A percentile compares a stretch with the other conserved stretches of the same genome.
Conservation (phyloP, 1,140 invertebrate species). For the Trachymyrmex cornetzi region DNA sequence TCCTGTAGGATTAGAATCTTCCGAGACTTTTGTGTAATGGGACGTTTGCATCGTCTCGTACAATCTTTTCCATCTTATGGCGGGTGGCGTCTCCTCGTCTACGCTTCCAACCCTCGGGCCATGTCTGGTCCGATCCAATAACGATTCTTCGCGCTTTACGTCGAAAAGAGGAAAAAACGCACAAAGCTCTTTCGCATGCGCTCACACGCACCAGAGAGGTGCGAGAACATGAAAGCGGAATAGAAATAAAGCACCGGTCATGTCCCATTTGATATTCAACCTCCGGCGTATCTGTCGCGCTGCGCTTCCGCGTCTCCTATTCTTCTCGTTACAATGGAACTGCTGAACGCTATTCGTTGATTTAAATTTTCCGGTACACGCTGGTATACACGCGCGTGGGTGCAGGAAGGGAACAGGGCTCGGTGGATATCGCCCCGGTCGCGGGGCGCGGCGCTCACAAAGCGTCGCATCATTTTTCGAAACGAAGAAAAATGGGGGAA, state of each 20-base stretch:
- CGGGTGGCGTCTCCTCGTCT: neutral
- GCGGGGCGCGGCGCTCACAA: constrained; percentile 19
- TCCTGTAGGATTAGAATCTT: constrained; percentile 4
- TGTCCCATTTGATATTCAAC: constrained; percentile 79
- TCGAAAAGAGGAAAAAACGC: neutral
- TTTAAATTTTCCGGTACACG: constrained; percentile 80
- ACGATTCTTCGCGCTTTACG: constrained; percentile 10
- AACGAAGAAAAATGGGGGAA: constrained; percentile 49
- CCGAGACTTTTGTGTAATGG: constrained; percentile 22
- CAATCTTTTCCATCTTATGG: constrained; percentile 31
- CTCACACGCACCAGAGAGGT: constrained; percentile 19
- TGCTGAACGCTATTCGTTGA: constrained; percentile 78
- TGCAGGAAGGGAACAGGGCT: neutral
- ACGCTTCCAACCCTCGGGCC: neutral
- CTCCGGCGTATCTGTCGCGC: constrained; percentile 77
- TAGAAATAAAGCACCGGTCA: constrained; percentile 76
- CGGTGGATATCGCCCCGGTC: constrained; percentile 21
- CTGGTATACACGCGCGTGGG: constrained; percentile 33
- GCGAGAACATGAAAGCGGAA: constrained; percentile 66
- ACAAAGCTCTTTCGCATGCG: constrained; percentile 1
- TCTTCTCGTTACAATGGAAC: constrained; percentile 75
- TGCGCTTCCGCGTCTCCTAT: constrained; percentile 74
- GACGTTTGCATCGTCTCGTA: constrained; percentile 22
- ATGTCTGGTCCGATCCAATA: constrained; percentile 41
- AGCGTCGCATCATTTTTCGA: constrained; percentile 60